Base-by-base conservation (phyloP, 2,797 vertebrate genomes). In the Neosilurus mollespiculum region DNA sequence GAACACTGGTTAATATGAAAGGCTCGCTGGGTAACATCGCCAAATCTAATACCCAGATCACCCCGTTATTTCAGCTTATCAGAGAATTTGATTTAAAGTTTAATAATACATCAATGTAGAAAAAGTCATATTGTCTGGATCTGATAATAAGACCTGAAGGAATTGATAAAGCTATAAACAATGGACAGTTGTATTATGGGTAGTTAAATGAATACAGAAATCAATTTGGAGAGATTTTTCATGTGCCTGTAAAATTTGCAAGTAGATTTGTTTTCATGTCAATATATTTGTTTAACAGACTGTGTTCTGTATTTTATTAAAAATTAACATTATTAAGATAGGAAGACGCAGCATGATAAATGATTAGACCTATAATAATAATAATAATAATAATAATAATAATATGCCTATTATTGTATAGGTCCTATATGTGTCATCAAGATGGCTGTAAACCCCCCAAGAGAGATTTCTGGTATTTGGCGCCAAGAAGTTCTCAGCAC, bases 1-100 rank as follows among this genome's bases (percentile, higher is more conserved):
- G 82, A 81, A 86, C 80, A 76, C 81, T 90, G 84, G 86, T 91
- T 92, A 80, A 90, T 92, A 89, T 89, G 83, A 92, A 91, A 92
- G 88, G 83, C 83, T 90, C 90, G 89, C 85, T 53, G 82, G 24
- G 79, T 87, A 89, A 87, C 87, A 89, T 83, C 89, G 67, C n/a
- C 56, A 10, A 78, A 64, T 78, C 37, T 78, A 49, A 62, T 62
- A 85, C 80, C 85, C 87, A 81, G 85, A 83, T 92, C 91, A 88
- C 89, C 77, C 6, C 83, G 88, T 86, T 88, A 79, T 86, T 70
- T 81, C 67, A 89, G 88, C 78, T 91, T 89, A 87, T 24, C 15
- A 26, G 14, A 65, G 43, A 43, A 78, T 78, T 65, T 78, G 77
- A 65, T 78, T 78, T 51, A 34, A 78, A 78, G 37, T 37, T 64